Conservation (phyloP, 2,113 vertebrate species). For the Speoplatyrhinus poulsoni region DNA sequence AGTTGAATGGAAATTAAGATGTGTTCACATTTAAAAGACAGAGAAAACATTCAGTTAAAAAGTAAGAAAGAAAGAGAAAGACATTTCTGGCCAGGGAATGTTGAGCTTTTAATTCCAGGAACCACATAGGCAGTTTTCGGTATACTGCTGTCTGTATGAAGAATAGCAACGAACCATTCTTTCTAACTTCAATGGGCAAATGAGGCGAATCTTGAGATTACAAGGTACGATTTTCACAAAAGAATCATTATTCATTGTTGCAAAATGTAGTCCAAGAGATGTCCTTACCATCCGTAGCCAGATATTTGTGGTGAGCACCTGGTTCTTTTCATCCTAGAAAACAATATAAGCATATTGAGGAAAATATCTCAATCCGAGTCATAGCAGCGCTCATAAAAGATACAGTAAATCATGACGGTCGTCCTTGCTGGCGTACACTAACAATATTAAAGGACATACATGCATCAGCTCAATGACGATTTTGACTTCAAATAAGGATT, state of each 20-base stretch:
- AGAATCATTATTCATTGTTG: slow-evolving; percentile 1
- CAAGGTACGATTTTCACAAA: not conserved
- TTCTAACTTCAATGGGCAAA: not conserved
- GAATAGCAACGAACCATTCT: no score
- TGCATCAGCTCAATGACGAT: no score
- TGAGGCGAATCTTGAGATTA: not conserved
- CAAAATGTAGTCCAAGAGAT: not conserved
- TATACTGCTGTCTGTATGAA: no score
- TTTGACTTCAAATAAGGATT: no score
- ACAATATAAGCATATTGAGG: slow-evolving; percentile 24
- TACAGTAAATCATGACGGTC: no score
- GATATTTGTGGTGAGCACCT: slow-evolving; percentile 80
- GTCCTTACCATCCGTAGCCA: slow-evolving; percentile 82
- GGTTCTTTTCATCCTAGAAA: slow-evolving; percentile 82
- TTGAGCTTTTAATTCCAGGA: no score
- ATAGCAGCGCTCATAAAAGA: not conserved
- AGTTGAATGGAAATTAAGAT: not conserved
- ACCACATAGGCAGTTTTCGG: no score
- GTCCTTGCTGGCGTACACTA: no score
- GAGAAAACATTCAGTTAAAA: not conserved
- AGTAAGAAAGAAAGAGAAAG: not conserved
- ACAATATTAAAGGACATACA: no score
- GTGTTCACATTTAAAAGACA: not conserved
- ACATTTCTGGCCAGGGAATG: no score
- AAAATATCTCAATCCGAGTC: not conserved